A percentile compares a stretch with the other conserved stretches of the same genome.
phyloP scores from a whole-genome alignment of 2,888 invertebrate genomes.

The Agriotes lineatus region DNA sequence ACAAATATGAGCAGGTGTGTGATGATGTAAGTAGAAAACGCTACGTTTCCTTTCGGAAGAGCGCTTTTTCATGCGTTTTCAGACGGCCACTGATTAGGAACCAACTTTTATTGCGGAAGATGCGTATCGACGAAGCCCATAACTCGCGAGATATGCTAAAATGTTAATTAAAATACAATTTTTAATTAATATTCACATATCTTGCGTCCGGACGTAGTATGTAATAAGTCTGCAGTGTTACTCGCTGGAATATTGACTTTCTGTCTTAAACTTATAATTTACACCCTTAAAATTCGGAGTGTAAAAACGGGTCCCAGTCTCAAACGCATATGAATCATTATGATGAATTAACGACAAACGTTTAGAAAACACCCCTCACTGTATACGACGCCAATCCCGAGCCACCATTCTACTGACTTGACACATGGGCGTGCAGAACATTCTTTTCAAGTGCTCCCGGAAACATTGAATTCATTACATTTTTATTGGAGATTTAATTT shows the following conservation, averaged over 20 bases:
- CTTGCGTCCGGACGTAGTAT: slow-evolving; percentile 41
- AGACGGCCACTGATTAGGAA: too few species aligned
- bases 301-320: slow-evolving; percentile 66
- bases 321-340: slow-evolving; percentile 68
- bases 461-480: slow-evolving; percentile 1
- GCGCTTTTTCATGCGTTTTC: too few species aligned
- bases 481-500: background rate
- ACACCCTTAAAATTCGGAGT: slow-evolving; percentile 67
- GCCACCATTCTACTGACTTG: slow-evolving; percentile 45
- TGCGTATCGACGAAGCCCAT: background rate
- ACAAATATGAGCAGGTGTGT: slow-evolving; percentile 48
- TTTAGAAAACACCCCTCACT: slow-evolving; percentile 66
- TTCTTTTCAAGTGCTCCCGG: slow-evolving; percentile 22
- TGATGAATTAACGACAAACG: slow-evolving; percentile 68
- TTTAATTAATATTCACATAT: slow-evolving; percentile 42
- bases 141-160: slow-evolving; percentile 21
- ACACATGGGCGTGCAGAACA: slow-evolving; percentile 46
- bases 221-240: slow-evolving; percentile 43
- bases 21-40: slow-evolving; percentile 38
- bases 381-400: slow-evolving; percentile 50
- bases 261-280: slow-evolving; percentile 68
- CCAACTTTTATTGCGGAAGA: background rate
- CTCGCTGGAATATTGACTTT: slow-evolving; percentile 63
- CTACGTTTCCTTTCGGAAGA: too few species aligned
- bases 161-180: slow-evolving; percentile 37